Base-by-base conservation (phyloP, 2,113 vertebrate species). In the Xiphorhynchus elegans region DNA sequence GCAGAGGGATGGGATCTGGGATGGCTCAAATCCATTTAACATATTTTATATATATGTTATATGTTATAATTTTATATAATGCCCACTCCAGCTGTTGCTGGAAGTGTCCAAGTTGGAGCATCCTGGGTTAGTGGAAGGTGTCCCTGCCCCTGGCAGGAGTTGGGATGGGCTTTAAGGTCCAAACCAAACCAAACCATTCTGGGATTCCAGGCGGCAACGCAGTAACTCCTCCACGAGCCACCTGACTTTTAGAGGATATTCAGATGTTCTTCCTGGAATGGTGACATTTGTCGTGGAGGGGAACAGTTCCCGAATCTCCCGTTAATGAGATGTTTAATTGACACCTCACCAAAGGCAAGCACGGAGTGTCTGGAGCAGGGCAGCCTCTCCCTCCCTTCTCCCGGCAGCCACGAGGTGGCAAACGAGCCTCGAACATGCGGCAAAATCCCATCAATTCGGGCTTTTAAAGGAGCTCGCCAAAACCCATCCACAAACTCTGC, bases 401-500 rank as follows among this genome's bases (percentile, higher is more conserved):
- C 46, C 82, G 90, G 66, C 92, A 67, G 94, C 97, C 98, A 97
- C 97, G 86, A 97, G 98, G 87, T 98, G 98, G 98, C 98, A 97
- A 66, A 95, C 87, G 52, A 88, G 94, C 78, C 50, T 92, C 90
- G 86, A 52, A 40, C 64, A 96, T 96, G 53, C 10, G 9, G 18
- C 20, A 64, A 91, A 56, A n/a, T n/a, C 31, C 40, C 90, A 1
- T 17, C 25, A 3, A 9, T 5, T 17, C 19, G 0, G 58, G 5
- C 6, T 23, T 11, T 37, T 3, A 4, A 29, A 29, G 44, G 26
- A 29, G 26, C 13, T 9, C 8, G 1, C 21, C 58, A 53, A 42
- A 42, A n/a, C 6, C 23, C 31, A 3, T 0, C 12, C 5, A 23
- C 7, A 2, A 39, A 33, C 13, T 28, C 42, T 8, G 3, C 17